These are phyloP conservation scores for Phainopepla nitens DNA, from an alignment of 2,113 vertebrate genomes.

Conservation along the genomic window DNA sequence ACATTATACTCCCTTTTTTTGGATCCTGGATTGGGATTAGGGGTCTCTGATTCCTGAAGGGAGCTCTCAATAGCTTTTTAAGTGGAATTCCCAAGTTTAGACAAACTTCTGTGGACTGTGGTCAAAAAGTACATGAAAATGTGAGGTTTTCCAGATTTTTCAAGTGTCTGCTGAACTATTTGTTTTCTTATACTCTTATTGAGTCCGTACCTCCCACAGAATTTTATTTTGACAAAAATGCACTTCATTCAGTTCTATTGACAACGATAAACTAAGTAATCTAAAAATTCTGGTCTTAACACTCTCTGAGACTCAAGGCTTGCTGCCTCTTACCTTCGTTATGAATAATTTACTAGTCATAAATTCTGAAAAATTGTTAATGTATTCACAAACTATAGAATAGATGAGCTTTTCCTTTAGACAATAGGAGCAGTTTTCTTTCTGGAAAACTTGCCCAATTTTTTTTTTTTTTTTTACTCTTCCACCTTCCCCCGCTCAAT, in stretches of 20 bases:
- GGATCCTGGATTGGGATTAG: background rate
- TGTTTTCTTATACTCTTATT: background rate
- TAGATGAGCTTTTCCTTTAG: background rate
- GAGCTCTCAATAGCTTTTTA: background rate
- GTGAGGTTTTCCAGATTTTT: background rate
- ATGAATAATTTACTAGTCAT: background rate
- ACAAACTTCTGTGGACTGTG: background rate
- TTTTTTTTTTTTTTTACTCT: background rate
- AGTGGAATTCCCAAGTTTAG: background rate
- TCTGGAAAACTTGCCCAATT: background rate
- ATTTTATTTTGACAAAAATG: background rate
- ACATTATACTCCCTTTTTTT: background rate
- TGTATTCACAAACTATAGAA: background rate
- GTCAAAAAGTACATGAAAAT: background rate
- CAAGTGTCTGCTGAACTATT: background rate
- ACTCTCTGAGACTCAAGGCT: background rate
- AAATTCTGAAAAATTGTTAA: too few species aligned
- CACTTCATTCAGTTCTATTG: background rate
- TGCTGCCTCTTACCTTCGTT: background rate
- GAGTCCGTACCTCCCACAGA: background rate
- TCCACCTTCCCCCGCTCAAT: rapidly evolving
- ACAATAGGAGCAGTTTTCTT: background rate
- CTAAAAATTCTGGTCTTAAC: background rate
- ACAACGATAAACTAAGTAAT: background rate
- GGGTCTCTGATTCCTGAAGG: background rate